Conservation (phyloP, 1,140 invertebrate genomes). For the Drosophila repletoides region DNA sequence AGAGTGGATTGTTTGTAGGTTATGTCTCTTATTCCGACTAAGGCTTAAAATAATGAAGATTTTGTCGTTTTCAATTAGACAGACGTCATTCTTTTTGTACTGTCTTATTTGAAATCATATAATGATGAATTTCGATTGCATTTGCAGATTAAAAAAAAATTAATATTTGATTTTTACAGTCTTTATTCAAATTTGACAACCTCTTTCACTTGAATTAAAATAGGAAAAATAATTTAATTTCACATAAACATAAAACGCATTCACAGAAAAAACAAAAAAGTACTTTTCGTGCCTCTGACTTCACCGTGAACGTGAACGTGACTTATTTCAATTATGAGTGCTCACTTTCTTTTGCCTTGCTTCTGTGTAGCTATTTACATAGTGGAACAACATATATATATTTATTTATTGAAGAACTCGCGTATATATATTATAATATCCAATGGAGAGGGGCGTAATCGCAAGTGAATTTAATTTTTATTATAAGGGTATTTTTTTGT, state of each 20-base stretch:
- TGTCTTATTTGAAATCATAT: no score
- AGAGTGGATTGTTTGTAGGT: no score
- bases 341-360: slow-evolving; percentile 59
- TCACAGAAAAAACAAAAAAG: no score
- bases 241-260: slow-evolving; percentile 24
- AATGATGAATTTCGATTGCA: background rate
- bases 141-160: no score
- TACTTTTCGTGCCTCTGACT: slow-evolving; percentile 13
- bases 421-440: no score
- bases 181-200: background rate
- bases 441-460: slow-evolving; percentile 9
- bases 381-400: slow-evolving; percentile 6
- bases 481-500: slow-evolving; percentile 1
- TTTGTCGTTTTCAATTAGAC: no score
- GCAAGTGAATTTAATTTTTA: slow-evolving; percentile 40
- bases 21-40: no score
- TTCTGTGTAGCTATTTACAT: slow-evolving; percentile 5
- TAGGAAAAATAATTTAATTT: slow-evolving; percentile 20
- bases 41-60: no score
- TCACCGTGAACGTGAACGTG: slow-evolving; percentile 55
- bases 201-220: background rate
- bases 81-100: no score
- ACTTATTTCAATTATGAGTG: slow-evolving; percentile 50
- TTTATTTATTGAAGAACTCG: slow-evolving; percentile 22
- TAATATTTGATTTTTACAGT: background rate